Percentiles rank a stretch among this genome's conserved stretches.
Evolutionary conservation across 2,113 vertebrate genomes (phyloP).

Genomic region (Callocephalon fimbriatum): DNA sequence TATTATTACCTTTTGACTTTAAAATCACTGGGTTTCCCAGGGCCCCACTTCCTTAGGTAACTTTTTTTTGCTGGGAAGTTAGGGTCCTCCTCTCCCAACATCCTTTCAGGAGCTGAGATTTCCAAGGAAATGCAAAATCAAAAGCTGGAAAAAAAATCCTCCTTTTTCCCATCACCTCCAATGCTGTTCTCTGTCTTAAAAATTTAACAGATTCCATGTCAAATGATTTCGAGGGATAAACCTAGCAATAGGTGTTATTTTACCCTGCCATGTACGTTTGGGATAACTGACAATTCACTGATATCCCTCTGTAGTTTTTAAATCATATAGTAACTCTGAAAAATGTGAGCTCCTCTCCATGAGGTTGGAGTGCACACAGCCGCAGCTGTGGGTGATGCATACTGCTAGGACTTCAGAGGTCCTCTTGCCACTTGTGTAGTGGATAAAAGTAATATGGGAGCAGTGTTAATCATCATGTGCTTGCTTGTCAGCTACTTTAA

Average conservation of each 20-base stretch:
- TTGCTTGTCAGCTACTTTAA: not conserved
- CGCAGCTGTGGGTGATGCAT: not conserved
- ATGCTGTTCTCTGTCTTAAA: not conserved
- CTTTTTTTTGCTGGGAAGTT: not conserved
- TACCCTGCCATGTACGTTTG: not conserved
- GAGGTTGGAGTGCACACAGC: rapidly evolving
- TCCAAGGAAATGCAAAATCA: not conserved
- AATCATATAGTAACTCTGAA: not conserved
- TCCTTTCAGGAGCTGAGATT: not conserved
- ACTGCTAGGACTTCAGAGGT: not conserved
- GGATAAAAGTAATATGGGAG: rapidly evolving
- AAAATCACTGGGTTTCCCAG: not conserved
- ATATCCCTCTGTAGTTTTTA: not conserved
- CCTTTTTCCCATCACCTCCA: not conserved
- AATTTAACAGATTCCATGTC: not conserved
- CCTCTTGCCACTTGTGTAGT: not conserved
- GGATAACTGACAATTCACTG: not conserved
- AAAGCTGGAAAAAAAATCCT: not conserved
- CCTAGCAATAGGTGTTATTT: not conserved
- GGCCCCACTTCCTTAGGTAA: not conserved
- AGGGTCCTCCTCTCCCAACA: not conserved
- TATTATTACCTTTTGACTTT: not conserved
- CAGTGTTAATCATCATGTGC: rapidly evolving
- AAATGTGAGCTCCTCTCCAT: not conserved
- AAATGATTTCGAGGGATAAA: not conserved